A percentile compares a stretch with the other conserved stretches of the same genome.
phyloP scores from a whole-genome alignment of 2,797 vertebrate genomes.

The Oophaga sylvatica region DNA sequence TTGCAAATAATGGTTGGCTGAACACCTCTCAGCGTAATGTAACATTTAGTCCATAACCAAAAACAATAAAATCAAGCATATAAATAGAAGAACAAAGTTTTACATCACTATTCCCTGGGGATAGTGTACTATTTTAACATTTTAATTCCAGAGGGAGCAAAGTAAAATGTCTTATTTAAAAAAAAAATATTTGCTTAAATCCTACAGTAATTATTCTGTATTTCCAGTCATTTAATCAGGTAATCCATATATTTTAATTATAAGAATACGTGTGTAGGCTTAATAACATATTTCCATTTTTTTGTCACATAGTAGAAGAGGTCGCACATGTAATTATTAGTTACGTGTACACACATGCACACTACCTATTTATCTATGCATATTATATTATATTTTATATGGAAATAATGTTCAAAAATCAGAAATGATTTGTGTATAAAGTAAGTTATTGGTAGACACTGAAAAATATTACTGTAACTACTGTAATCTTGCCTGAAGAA shows the following conservation, averaged over 20 bases:
- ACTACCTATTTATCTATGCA: neutral
- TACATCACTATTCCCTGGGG: neutral
- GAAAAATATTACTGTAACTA: neutral
- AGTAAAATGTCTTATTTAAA: neutral
- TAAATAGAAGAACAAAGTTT: conserved; percentile 19
- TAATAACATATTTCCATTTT: neutral
- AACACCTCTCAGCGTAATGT: conserved; percentile 53
- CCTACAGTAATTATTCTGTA: neutral
- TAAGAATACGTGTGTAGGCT: neutral
- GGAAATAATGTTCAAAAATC: neutral
- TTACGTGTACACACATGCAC: neutral
- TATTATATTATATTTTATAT: neutral
- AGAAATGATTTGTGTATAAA: neutral
- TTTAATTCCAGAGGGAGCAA: too few species aligned
- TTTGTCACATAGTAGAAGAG: neutral
- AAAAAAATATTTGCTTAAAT: neutral
- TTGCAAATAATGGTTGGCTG: conserved; percentile 51
- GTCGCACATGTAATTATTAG: neutral
- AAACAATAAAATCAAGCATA: conserved; percentile 50
- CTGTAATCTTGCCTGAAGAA: neutral
- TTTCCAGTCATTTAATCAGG: neutral
- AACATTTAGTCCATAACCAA: conserved; percentile 51
- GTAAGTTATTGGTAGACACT: neutral
- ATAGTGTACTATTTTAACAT: conserved; percentile 22
- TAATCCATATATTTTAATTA: neutral